These are phyloP conservation scores for Atopsyche davidsoni DNA, from an alignment of 1,140 invertebrate genomes.

Conservation along the genomic window DNA sequence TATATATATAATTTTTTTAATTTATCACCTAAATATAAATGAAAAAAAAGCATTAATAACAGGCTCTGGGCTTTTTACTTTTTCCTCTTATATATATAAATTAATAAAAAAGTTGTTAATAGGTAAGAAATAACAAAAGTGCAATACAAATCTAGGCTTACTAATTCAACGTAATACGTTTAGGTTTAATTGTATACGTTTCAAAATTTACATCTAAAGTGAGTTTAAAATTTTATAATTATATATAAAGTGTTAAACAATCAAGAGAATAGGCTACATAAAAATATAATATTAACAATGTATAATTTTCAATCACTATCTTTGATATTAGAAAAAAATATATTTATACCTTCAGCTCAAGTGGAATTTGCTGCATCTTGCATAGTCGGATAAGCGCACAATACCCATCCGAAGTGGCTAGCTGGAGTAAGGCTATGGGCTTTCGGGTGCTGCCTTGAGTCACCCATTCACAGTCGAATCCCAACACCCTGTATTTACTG, in stretches of 20 bases:
- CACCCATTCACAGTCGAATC: slow-evolving; percentile 70
- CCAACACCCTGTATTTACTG: slow-evolving; percentile 43
- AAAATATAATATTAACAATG: neutral
- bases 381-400: slow-evolving; percentile 58
- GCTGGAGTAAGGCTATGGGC: slow-evolving; percentile 57
- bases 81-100: no score
- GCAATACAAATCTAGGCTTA: no score
- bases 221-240: neutral
- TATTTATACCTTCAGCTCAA: slow-evolving; percentile 45
- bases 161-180: no score
- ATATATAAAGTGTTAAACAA: neutral
- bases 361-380: slow-evolving; percentile 52
- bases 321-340: slow-evolving; percentile 12
- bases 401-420: slow-evolving; percentile 55
- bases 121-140: no score
- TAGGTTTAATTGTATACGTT: no score
- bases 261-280: neutral
- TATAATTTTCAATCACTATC: neutral
- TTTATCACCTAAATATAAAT: no score
- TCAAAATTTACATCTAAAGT: neutral
- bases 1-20: no score
- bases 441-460: slow-evolving; percentile 43
- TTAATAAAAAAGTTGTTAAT: no score
- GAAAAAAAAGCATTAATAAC: no score
- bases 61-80: no score